Evolutionary conservation across 2,797 vertebrate species (phyloP), one percentile per base, ranked within the genome.

Genomic region (Phrynocephalus vlangalii): DNA sequence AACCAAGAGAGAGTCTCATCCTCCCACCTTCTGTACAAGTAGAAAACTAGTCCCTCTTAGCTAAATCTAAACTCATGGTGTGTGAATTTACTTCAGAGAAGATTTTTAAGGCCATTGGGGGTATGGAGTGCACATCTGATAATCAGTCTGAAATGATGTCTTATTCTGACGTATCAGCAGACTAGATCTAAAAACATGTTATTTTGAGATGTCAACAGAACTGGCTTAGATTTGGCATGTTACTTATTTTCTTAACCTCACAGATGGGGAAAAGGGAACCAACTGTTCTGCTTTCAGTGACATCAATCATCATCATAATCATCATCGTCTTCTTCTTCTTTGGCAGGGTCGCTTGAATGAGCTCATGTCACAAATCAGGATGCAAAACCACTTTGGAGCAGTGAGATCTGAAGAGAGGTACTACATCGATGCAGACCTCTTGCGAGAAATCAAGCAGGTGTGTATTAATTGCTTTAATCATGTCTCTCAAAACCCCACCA

Each of bases 331-430:
- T 44, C 38, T 44, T 44, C 38, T 44, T 44, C 38, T 44, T 24
- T 94, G 91, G 20, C 93, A 99, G 99, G 99, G 99, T n/a, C 98
- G 98, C 9, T 95, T 99, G 93, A 99, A 99, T 86, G 99, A 99
- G 94, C 95, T 99, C 60, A 99, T 99, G 98, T 99, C 98, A 80
- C 99, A 99, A 89, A 99, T 99, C 94, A 97, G 99, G 83, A 99
- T 99, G 99, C 99, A 99, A 96, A 99, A 99, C 93, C 98, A 99
- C 90, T 99, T 99, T 75, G 99, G 98, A 87, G 97, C 98, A 0
- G 98, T 99, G 85, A 97, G 97, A 86, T 98, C 98, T 1, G 99
- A 99, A 82, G 99, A 99, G 91, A 98, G 97, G 11, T 99, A 99
- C 86, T 98, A 97, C 28, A 97, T 99, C 0, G 98, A 99, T 20